A percentile compares a stretch with the other conserved stretches of the same genome.
Evolutionary conservation across 2,113 vertebrate genomes (phyloP).

Genomic region (Plecturocebus donacophilus): DNA sequence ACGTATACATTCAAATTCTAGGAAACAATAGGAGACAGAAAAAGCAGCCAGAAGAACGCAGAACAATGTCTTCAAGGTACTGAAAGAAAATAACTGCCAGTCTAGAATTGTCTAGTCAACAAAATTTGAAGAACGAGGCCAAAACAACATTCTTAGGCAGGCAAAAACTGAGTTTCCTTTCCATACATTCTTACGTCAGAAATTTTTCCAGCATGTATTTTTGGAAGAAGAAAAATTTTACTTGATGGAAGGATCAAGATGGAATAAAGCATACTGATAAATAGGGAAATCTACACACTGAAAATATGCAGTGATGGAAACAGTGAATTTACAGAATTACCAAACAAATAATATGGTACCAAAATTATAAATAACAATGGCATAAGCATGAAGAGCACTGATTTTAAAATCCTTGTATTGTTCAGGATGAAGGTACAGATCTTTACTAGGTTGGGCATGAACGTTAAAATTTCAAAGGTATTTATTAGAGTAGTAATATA

Average conservation of each 20-base stretch:
- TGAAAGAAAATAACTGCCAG: background rate
- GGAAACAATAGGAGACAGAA: slow-evolving; percentile 3
- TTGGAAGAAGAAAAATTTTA: background rate
- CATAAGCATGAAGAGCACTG: background rate
- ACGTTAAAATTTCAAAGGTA: slow-evolving; percentile 8
- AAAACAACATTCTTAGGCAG: slow-evolving; percentile 32
- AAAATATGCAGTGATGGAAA: background rate
- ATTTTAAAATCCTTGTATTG: background rate
- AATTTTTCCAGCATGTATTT: background rate
- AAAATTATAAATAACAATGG: background rate
- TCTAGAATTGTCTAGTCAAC: background rate
- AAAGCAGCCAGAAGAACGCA: background rate
- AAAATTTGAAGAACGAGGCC: slow-evolving; percentile 34
- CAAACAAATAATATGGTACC: background rate
- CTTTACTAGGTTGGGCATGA: background rate
- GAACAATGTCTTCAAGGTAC: background rate
- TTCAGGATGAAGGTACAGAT: background rate
- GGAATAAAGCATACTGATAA: background rate
- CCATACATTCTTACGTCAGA: background rate
- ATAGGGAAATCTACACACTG: background rate
- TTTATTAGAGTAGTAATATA: background rate
- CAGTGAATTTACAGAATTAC: background rate
- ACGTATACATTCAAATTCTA: background rate
- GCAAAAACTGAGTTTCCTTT: background rate
- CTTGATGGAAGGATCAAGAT: background rate